Conservation (phyloP, 2,797 vertebrate species). For the Lepus oiostolus region DNA sequence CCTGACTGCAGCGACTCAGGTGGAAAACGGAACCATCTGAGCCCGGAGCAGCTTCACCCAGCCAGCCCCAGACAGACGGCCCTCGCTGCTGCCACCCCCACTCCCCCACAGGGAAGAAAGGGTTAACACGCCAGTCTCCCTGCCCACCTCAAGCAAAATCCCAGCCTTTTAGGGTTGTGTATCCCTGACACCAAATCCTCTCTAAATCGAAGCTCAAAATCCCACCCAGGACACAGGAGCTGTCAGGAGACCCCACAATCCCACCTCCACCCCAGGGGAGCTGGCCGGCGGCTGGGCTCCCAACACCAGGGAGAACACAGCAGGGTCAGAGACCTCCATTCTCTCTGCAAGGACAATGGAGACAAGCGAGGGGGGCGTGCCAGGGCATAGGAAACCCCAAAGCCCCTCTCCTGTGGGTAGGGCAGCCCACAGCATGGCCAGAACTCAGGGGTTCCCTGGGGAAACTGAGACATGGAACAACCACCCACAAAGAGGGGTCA, state of each 20-base stretch:
- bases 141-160: background rate
- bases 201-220: background rate
- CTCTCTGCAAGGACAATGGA: background rate
- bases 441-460: background rate
- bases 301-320: background rate
- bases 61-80: background rate
- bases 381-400: fast-evolving
- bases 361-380: background rate
- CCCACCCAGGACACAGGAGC: background rate
- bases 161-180: background rate
- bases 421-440: background rate
- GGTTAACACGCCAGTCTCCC: background rate
- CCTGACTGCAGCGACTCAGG: background rate
- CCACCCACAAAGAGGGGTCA: background rate
- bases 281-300: background rate
- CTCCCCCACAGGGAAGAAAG: background rate
- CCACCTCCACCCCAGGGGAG: background rate
- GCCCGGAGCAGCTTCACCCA: background rate
- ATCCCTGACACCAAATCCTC: background rate
- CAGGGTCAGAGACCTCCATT: fast-evolving
- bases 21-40: background rate
- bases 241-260: background rate
- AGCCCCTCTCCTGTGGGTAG: background rate
- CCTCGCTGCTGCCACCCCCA: background rate
- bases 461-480: background rate